Conservation (phyloP, 2,797 vertebrate genomes). For the Chrysocyon brachyurus region DNA sequence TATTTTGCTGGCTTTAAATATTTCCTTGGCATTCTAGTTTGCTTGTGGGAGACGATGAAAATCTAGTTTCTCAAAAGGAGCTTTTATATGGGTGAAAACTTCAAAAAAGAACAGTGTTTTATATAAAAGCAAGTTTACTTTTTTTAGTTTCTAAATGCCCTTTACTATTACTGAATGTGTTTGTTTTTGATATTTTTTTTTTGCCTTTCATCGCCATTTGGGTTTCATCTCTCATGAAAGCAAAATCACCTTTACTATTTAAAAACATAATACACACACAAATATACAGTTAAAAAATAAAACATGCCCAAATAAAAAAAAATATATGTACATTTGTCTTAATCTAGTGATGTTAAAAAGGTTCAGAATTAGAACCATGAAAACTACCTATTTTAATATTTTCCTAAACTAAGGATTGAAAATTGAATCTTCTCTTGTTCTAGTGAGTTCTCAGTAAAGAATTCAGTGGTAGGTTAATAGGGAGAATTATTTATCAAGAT, state of each 20-base stretch:
- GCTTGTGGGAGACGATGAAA: constrained; percentile 55
- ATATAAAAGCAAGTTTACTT: constrained; percentile 46
- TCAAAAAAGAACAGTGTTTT: constrained; percentile 62
- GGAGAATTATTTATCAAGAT: neutral
- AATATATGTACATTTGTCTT: neutral
- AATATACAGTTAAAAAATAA: neutral
- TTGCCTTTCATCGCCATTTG: neutral
- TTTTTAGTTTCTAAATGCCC: constrained; percentile 25
- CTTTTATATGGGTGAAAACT: constrained; percentile 31
- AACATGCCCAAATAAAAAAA: neutral
- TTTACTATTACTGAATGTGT: constrained; percentile 59
- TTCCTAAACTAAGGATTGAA: neutral
- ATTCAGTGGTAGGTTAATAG: neutral
- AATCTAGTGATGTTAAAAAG: neutral
- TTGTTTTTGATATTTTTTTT: constrained; percentile 55
- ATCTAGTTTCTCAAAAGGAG: constrained; percentile 32
- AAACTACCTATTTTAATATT: neutral
- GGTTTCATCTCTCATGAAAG: constrained; percentile 34
- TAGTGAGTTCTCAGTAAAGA: constrained; percentile 36
- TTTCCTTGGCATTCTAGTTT: constrained; percentile 51
- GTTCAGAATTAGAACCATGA: neutral
- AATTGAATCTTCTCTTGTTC: neutral
- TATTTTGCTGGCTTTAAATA: constrained; percentile 37
- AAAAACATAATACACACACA: neutral
- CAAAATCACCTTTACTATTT: constrained; percentile 2